Conservation (phyloP, 2,113 vertebrate species). For the Microcebus griseorufus region DNA sequence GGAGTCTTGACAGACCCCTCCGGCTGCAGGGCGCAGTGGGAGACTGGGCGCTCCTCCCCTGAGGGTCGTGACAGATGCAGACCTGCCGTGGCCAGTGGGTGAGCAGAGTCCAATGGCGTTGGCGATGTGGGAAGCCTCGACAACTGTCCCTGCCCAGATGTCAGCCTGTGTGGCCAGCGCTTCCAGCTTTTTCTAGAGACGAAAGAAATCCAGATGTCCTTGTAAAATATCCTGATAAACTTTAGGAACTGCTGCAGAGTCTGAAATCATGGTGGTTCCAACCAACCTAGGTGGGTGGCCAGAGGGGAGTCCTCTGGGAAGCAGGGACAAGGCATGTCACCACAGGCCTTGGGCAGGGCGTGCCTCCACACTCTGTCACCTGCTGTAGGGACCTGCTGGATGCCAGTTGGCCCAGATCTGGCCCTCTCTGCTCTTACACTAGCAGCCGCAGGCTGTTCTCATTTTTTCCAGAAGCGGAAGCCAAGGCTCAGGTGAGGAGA, state of each 20-base stretch:
- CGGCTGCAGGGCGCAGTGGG: background rate
- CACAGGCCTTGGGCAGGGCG: fast-evolving
- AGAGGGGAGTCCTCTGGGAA: background rate
- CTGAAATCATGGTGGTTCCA: background rate
- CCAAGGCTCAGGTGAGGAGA: background rate
- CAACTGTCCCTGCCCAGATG: background rate
- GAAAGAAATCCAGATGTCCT: background rate
- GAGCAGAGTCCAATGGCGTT: background rate
- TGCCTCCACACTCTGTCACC: background rate
- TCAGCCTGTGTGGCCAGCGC: background rate
- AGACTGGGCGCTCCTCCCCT: background rate
- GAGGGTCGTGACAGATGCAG: background rate
- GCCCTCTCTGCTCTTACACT: background rate
- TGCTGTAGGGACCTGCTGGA: background rate
- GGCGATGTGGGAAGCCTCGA: no score
- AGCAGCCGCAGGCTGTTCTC: no score
- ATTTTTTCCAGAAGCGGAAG: background rate
- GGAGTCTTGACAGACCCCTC: background rate
- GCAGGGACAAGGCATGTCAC: background rate
- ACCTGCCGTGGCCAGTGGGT: background rate
- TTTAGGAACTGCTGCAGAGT: background rate
- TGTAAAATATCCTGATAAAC: background rate
- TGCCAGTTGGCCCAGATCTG: background rate
- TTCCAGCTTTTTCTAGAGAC: background rate
- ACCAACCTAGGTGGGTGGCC: background rate